Evolutionary conservation across 1,140 invertebrate species (phyloP).

Genomic region (Pogonognathellus flavescens): DNA sequence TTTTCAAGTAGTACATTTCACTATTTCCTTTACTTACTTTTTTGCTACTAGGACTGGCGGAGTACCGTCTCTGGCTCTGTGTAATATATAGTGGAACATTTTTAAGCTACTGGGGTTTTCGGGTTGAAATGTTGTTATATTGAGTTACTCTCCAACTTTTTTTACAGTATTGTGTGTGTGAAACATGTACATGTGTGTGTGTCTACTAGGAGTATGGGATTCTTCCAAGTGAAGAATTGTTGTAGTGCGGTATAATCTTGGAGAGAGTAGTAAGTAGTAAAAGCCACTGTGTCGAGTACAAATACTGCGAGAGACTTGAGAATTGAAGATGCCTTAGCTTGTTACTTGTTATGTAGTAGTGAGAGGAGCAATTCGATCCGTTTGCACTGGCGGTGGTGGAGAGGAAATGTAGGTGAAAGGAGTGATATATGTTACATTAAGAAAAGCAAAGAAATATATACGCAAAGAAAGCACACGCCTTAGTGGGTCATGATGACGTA

Average conservation of each 20-base stretch:
- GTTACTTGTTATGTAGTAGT: slow-evolving; percentile 25
- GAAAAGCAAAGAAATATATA: slow-evolving; percentile 37
- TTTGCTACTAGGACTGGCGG: too few species aligned
- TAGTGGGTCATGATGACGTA: slow-evolving; percentile 20
- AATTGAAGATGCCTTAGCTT: slow-evolving; percentile 28
- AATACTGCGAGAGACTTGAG: slow-evolving; percentile 14
- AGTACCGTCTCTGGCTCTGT: too few species aligned
- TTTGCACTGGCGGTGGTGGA: neutral
- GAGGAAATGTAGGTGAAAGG: slow-evolving; percentile 43
- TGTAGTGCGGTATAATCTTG: slow-evolving; percentile 18
- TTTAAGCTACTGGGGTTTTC: slow-evolving; percentile 5
- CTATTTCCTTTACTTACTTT: too few species aligned
- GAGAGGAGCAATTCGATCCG: slow-evolving; percentile 24
- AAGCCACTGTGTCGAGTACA: slow-evolving; percentile 15
- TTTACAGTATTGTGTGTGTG: slow-evolving; percentile 19
- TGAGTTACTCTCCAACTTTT: slow-evolving; percentile 25
- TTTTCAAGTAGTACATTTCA: too few species aligned
- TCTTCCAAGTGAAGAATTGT: neutral
- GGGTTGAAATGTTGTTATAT: neutral
- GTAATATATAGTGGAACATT: too few species aligned
- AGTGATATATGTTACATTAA: slow-evolving; percentile 15
- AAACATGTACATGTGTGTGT: neutral
- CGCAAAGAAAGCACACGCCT: neutral
- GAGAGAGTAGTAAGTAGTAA: slow-evolving; percentile 4
- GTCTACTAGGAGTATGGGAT: neutral